Conservation (phyloP, 1,140 invertebrate species). For the Aphelinus atriplicis region DNA sequence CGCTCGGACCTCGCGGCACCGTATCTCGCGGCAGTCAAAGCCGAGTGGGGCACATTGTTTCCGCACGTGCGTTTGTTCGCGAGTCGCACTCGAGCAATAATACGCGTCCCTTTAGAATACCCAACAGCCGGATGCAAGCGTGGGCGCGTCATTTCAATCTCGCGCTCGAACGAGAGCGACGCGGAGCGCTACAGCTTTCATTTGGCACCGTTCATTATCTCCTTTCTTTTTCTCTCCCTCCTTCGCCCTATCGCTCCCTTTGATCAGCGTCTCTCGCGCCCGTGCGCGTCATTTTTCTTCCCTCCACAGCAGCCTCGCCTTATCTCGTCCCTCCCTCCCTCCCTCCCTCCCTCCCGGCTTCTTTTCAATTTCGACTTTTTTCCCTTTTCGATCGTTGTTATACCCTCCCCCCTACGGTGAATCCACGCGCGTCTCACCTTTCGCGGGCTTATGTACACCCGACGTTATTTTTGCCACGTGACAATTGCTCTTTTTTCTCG, state of each 20-base stretch:
- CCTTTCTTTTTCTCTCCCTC: slow-evolving; percentile 10
- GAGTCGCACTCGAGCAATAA: too few species aligned
- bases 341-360: not conserved
- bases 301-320: not conserved
- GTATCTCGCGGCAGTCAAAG: too few species aligned
- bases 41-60: too few species aligned
- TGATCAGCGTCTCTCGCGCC: slow-evolving; percentile 13
- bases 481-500: not conserved
- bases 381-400: slow-evolving; percentile 27
- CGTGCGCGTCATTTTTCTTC: slow-evolving; percentile 20
- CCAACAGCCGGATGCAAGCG: not conserved
- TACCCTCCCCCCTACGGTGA: not conserved
- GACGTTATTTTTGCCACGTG: not conserved
- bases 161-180: not conserved
- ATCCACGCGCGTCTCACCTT: not conserved
- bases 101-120: not conserved
- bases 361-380: slow-evolving; percentile 14
- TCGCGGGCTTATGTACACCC: not conserved
- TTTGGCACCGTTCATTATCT: not conserved
- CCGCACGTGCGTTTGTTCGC: too few species aligned
- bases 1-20: too few species aligned
- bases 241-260: slow-evolving; percentile 9
- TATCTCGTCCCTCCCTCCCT: too few species aligned
- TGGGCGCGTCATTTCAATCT: too few species aligned
- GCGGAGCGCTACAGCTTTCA: not conserved